A percentile compares a stretch with the other conserved stretches of the same genome.
Conservation (phyloP, 2,888 invertebrate genomes). For the Acanthosepion lycidas region DNA sequence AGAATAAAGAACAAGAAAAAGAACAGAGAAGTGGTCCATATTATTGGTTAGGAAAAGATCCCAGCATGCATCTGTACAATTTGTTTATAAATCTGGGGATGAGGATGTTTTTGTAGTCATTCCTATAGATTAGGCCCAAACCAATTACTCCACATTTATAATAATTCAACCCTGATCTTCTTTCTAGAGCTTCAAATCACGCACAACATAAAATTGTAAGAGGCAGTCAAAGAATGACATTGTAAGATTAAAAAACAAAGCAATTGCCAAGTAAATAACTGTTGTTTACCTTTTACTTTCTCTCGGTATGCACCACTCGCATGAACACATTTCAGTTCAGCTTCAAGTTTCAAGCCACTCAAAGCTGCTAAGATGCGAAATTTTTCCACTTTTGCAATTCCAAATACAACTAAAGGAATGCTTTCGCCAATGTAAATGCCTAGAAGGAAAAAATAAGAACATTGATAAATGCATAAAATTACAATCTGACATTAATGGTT, state of each 20-base stretch:
- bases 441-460: constrained; percentile 52
- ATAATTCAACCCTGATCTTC: too few relatives aligned
- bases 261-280: not conserved
- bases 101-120: too few relatives aligned
- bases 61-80: too few relatives aligned
- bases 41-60: too few relatives aligned
- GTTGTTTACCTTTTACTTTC: constrained; percentile 77
- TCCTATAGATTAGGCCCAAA: too few relatives aligned
- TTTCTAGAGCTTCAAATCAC: too few relatives aligned
- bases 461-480: not conserved
- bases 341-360: constrained; percentile 94
- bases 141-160: too few relatives aligned
- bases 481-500: too few relatives aligned
- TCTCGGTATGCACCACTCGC: constrained; percentile 94
- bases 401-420: constrained; percentile 81
- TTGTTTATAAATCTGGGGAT: too few relatives aligned
- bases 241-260: not conserved
- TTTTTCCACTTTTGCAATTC: constrained; percentile 85
- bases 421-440: constrained; percentile 74
- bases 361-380: constrained; percentile 83
- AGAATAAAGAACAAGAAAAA: too few relatives aligned
- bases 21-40: too few relatives aligned
- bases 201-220: not conserved
- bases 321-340: constrained; percentile 92
- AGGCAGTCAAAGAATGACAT: not conserved